A percentile compares a stretch with the other conserved stretches of the same genome.
phyloP scores from a whole-genome alignment of 1,140 invertebrate genomes.

The Caligus rogercresseyi region DNA sequence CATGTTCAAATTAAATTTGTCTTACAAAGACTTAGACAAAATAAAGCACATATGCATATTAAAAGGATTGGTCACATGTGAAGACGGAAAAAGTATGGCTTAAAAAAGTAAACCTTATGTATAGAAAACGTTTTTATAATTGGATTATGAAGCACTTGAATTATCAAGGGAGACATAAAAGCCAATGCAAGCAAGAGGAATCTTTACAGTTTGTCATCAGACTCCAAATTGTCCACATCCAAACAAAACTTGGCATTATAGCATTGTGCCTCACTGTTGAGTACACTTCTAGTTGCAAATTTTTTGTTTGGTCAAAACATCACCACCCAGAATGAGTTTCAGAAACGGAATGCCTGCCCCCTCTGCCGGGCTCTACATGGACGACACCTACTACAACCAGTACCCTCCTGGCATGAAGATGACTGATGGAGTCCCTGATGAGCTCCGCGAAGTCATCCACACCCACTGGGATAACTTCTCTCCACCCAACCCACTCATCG shows the following conservation, averaged over 20 bases:
- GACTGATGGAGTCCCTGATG: constrained; percentile 20
- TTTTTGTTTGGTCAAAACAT: not conserved
- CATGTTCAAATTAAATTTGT: too few relatives aligned
- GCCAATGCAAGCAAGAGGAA: not conserved
- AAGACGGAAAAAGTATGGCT: too few relatives aligned
- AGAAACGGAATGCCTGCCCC: not conserved
- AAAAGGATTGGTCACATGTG: too few relatives aligned
- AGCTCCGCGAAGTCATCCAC: constrained; percentile 19
- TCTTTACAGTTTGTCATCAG: not conserved
- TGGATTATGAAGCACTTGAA: not conserved
- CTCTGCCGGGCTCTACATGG: constrained; percentile 13
- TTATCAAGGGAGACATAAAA: not conserved
- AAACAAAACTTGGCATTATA: not conserved
- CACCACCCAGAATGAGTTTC: not conserved
- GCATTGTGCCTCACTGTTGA: not conserved
- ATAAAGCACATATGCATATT: too few relatives aligned
- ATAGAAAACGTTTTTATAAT: not conserved
- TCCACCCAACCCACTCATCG: constrained; percentile 57
- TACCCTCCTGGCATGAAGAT: constrained; percentile 18
- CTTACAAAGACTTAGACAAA: too few relatives aligned
- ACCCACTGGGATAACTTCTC: constrained; percentile 43
- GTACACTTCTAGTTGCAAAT: not conserved
- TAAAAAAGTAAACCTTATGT: too few relatives aligned
- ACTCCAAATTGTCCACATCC: not conserved
- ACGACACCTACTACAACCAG: constrained; percentile 6